Conservation (phyloP, 2,113 vertebrate species). For the Scytalopus superciliaris region DNA sequence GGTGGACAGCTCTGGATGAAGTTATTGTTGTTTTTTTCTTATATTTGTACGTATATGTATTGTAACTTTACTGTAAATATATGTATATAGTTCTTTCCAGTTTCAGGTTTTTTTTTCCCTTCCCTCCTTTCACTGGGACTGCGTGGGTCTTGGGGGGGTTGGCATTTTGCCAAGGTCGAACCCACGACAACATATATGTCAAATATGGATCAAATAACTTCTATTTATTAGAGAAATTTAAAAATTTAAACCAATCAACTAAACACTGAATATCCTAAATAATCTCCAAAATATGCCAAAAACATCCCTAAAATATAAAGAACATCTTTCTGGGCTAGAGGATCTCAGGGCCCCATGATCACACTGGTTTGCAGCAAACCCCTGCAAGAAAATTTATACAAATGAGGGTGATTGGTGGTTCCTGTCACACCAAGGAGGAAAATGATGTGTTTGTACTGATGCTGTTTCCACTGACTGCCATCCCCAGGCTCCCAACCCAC, state of each 20-base stretch:
- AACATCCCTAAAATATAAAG: background rate
- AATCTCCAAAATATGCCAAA: background rate
- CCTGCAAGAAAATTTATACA: background rate
- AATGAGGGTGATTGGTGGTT: background rate
- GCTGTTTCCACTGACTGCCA: accelerated
- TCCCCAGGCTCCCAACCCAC: accelerated
- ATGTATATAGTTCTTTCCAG: no score
- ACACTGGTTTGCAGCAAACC: background rate
- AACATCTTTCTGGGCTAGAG: background rate
- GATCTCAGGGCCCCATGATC: background rate
- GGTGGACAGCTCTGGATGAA: no score
- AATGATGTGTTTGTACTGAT: accelerated
- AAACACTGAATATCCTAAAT: background rate
- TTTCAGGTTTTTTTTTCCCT: no score
- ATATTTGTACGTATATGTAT: no score
- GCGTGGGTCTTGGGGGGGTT: no score
- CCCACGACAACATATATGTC: no score
- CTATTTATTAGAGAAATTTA: background rate
- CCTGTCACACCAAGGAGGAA: accelerated
- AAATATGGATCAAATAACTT: no score
- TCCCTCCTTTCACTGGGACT: no score
- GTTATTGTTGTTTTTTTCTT: no score
- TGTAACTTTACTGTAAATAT: no score
- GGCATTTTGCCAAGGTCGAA: no score
- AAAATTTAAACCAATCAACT: background rate